Base-by-base conservation (phyloP, 1,140 invertebrate species). In the Antheraea pernyi region DNA sequence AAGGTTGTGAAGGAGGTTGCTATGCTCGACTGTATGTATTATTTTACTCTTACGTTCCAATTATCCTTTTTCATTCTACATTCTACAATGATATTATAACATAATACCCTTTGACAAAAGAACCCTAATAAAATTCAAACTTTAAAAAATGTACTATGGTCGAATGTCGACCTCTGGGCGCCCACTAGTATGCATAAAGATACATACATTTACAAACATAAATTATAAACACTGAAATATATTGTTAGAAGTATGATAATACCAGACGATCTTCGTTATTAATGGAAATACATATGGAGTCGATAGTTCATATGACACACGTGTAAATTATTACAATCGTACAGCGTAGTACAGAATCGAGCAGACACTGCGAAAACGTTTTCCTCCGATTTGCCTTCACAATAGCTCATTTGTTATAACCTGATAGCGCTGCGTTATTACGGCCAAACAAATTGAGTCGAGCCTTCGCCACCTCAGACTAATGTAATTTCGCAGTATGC, bases 381-480 rank as follows among this genome's bases (percentile, higher is more conserved):
- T 88, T 85, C 81, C 84, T 85, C 73, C 83, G 85, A 88, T 89
- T 86, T 83, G 81, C 84, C 83, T 83, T 84, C 81, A 91, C 87
- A 91, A 90, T 91, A 91, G 87, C 86, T 91, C 89, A 91, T 89
- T 89, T 89, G 86, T 88, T 91, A 89, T 89, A 90, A 89, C 86
- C 87, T 85, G 89, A 92, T 92, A 92, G 81, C 86, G 84, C 77
- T 79, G 87, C 84, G 85, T 89, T 92, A 91, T 92, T 92, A 92
- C 88, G 75, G 80, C 82, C 86, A 91, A 92, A 91, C 88, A 92
- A 92, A 91, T 92, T 89, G 88, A 91, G 86, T 88, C 87, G 88
- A 91, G 87, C 86, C 86, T 88, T 88, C 88, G 87, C 90, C 90
- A 92, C 90, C 90, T 92, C 90, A 92, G 90, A 91, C 88, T 92